Base-by-base conservation (phyloP, 2,888 invertebrate species). In the Drosophila paranaensis region DNA sequence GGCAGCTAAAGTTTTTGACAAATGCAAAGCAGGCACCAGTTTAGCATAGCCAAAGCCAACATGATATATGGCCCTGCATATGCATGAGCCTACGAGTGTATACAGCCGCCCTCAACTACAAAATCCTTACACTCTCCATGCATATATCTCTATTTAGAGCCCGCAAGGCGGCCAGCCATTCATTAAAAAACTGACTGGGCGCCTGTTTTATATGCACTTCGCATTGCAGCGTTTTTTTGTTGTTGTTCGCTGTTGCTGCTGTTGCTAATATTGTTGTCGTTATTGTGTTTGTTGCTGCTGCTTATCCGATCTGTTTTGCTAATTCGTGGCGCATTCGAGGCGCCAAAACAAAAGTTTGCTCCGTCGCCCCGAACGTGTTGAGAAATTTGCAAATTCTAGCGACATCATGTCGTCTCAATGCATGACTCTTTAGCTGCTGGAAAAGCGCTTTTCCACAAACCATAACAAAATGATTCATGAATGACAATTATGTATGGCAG, bases 241-340 rank as follows among this genome's bases (percentile, higher is more conserved):
- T 66, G 79, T 43, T 61, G 63, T 30, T 68, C 56, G 8, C 13
- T 54, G 25, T 30, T 64, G 11, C 57, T 60, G 39, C 40, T 67
- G 62, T 37, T 54, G 46, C 27, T 55, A 54, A 39, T 39, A n/a
- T 55, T 58, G 56, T 58, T 43, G 33, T 50, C 16, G 33, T 50
- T 50, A 33, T 50, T 30, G 39, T 66, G 14, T 46, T 61, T 61
- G 58, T 64, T 66, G 61, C 9, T 25, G 37, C 37, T 78, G 81
- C 88, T 90, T 91, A 91, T 90, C 84, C 90, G 90, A 91, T 91
- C 91, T 88, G 79, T 86, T 88, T 91, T 83, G 86, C 82, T 88
- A 90, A 91, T 90, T 86, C 79, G 86, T 82, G 60, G 83, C 90
- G 86, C 89, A 85, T 89, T 89, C 81, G 57, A 81, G 90, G 90